Percentiles rank a stretch among this genome's conserved stretches.
phyloP scores from a whole-genome alignment of 2,113 vertebrate genomes.

The Puntigrus tetrazona region DNA sequence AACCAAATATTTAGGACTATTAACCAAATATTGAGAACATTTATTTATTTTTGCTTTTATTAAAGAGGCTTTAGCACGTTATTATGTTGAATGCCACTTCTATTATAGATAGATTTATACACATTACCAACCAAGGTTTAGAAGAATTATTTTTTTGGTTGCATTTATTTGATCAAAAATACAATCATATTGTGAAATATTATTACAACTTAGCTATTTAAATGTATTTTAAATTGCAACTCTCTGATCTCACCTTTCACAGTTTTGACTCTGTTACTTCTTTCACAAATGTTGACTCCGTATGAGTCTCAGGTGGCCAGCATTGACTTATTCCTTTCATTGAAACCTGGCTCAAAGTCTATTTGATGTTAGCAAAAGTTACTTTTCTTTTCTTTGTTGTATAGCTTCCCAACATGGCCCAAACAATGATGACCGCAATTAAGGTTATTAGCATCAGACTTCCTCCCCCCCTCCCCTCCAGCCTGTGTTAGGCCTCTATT shows the following conservation, averaged over 20 bases:
- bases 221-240: too few species aligned
- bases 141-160: too few species aligned
- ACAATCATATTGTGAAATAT: too few species aligned
- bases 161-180: too few species aligned
- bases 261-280: too few species aligned
- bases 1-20: conserved; percentile 52
- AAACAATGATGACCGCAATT: neutral
- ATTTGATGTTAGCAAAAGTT: neutral
- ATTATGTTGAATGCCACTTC: neutral
- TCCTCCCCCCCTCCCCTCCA: conserved; percentile 51
- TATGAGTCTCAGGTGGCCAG: neutral
- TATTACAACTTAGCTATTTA: too few species aligned
- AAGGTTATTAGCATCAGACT: conserved; percentile 45
- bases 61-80: neutral
- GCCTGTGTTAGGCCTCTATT: conserved; percentile 46
- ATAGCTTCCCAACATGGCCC: neutral
- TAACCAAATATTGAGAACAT: conserved; percentile 6
- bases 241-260: too few species aligned
- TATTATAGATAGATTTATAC: too few species aligned
- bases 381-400: neutral
- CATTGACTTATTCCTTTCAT: neutral
- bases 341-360: neutral
- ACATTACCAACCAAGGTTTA: too few species aligned
- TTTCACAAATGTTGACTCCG: too few species aligned
- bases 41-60: conserved; percentile 54